Evolutionary conservation across 2,797 vertebrate genomes (phyloP), one percentile per base, ranked within the genome.

Genomic region (Pempheris klunzingeri): DNA sequence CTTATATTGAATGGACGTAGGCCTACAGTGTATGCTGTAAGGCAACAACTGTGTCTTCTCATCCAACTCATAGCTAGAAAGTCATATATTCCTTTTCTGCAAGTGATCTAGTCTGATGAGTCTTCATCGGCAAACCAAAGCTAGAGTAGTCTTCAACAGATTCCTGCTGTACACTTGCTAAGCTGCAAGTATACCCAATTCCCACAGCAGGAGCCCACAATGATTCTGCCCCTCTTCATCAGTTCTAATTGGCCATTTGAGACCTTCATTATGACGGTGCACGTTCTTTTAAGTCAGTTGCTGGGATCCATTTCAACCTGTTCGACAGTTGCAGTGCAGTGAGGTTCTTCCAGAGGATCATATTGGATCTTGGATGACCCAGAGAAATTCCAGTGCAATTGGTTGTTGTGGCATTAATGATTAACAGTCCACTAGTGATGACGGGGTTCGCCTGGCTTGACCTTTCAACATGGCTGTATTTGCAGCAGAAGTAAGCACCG

Each of bases 391-490:
- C 84, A 87, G 41, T 70, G 53, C 87, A 82, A 88, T 87, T 88
- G 88, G 87, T 83, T 84, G 71, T 81, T 64, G 77, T 74, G 84
- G 80, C 71, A 88, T 85, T 87, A 92, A 92, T 87, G 88, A 92
- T 91, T 92, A 90, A 90, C 63, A 1, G 79, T 81, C 64, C 77
- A 47, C 50, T 18, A 26, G 88, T 83, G 85, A 86, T 72, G 87
- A 89, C 85, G 78, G 86, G 81, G 80, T 80, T 71, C 83, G 79
- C 83, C 71, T 69, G 67, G 65, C 75, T 75, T 92, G 94, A 94
- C 93, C 92, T 93, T 94, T 94, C 58, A 80, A 82, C 73, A 47
- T 49, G 85, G 77, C 82, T 84, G 73, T 82, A 84, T 91, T 90
- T 89, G 83, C 88, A 83, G 81, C 71, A 76, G 76, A 82, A 75